Evolutionary conservation across 2,888 invertebrate genomes (phyloP).

Genomic region (Zeuzera pyrina): DNA sequence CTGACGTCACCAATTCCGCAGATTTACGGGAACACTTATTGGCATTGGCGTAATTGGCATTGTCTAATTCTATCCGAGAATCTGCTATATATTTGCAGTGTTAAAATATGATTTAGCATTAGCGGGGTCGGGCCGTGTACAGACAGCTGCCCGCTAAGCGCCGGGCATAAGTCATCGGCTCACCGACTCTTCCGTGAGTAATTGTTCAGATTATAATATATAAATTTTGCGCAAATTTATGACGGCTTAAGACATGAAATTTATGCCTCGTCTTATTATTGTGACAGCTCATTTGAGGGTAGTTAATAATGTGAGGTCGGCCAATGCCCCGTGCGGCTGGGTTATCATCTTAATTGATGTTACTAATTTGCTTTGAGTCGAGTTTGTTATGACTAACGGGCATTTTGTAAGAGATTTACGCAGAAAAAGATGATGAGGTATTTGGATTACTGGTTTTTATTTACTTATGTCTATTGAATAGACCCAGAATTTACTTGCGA

Average conservation of each 20-base stretch:
- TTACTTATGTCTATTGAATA: no score
- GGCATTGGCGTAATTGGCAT: slow-evolving; percentile 22
- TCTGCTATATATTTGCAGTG: slow-evolving; percentile 10
- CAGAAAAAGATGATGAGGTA: neutral
- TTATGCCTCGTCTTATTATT: slow-evolving; percentile 57
- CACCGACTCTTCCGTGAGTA: slow-evolving; percentile 31
- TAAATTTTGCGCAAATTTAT: slow-evolving; percentile 41
- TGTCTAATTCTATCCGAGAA: slow-evolving; percentile 17
- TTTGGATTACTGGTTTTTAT: neutral
- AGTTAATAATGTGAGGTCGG: slow-evolving; percentile 25
- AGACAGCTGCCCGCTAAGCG: slow-evolving; percentile 20
- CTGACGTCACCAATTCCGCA: no score
- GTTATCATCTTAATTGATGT: slow-evolving; percentile 23
- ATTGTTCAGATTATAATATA: slow-evolving; percentile 55
- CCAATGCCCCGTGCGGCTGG: slow-evolving; percentile 13
- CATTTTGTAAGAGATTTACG: neutral
- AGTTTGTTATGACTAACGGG: slow-evolving; percentile 12
- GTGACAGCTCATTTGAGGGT: slow-evolving; percentile 46
- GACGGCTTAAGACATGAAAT: slow-evolving; percentile 37
- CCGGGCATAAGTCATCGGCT: slow-evolving; percentile 29
- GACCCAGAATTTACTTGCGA: no score
- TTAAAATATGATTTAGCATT: slow-evolving; percentile 36
- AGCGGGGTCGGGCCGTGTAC: slow-evolving; percentile 18
- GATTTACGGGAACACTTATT: no score
- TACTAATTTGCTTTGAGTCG: slow-evolving; percentile 19